Conservation (phyloP, 2,113 vertebrate genomes). For the Sylvilagus bachmani region DNA sequence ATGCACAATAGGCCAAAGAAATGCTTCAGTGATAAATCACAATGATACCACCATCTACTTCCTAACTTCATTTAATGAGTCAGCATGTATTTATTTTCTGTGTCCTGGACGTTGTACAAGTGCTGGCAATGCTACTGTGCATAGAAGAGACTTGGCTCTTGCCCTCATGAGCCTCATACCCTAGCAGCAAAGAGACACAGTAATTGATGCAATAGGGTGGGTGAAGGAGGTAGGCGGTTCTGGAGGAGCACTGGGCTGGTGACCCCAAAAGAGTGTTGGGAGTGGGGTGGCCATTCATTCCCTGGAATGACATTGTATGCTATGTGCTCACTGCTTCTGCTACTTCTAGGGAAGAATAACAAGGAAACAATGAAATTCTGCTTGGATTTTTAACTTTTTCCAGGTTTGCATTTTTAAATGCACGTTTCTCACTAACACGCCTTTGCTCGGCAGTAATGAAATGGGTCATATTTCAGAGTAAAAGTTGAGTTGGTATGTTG, state of each 20-base stretch:
- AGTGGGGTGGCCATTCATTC: too few relatives aligned
- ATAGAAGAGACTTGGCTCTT: fast-evolving
- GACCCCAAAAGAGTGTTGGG: neutral
- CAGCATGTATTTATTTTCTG: neutral
- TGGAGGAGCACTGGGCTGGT: neutral
- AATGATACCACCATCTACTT: neutral
- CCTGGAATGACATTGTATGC: fast-evolving
- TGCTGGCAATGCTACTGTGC: too few relatives aligned
- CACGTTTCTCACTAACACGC: neutral
- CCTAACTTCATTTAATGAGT: neutral
- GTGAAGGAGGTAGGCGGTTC: fast-evolving
- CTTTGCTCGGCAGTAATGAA: neutral
- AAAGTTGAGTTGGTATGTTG: neutral
- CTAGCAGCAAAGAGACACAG: fast-evolving
- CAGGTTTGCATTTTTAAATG: neutral
- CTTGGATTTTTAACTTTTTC: neutral
- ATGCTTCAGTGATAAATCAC: fast-evolving
- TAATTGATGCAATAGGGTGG: neutral
- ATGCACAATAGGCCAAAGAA: neutral
- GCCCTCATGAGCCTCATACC: neutral
- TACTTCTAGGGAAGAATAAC: fast-evolving
- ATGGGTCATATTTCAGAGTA: neutral
- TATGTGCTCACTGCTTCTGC: fast-evolving
- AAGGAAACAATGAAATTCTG: too few relatives aligned
- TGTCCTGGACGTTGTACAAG: fast-evolving